phyloP scores from a whole-genome alignment of 2,888 invertebrate species.

The Folsomia candida region DNA sequence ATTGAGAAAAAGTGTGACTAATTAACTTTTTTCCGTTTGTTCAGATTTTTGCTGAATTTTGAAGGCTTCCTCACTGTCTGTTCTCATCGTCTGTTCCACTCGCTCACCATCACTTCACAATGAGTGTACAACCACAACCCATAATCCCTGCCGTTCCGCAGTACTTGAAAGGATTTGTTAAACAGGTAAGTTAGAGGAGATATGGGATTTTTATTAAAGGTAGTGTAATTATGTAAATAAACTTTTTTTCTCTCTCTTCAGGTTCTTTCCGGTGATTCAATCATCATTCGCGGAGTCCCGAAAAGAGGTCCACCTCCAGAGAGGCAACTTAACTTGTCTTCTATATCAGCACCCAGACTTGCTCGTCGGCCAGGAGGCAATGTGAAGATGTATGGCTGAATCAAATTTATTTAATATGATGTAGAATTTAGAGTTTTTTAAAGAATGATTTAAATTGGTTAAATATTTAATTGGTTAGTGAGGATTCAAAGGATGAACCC shows the following conservation, averaged over 20 bases:
- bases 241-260: constrained; percentile 56
- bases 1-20: not conserved
- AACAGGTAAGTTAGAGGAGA: constrained; percentile 57
- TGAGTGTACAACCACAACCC: not conserved
- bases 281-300: constrained; percentile 82
- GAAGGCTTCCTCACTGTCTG: not conserved
- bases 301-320: constrained; percentile 87
- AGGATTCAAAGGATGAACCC: constrained; percentile 81
- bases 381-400: constrained; percentile 53
- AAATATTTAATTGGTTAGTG: constrained; percentile 55
- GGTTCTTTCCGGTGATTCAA: constrained; percentile 94
- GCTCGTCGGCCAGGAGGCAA: constrained; percentile 69
- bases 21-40: not conserved
- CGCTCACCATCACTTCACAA: not conserved
- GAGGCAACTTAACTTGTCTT: constrained; percentile 83
- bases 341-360: constrained; percentile 87
- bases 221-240: not conserved
- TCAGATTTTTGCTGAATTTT: not conserved
- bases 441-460: constrained; percentile 17
- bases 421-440: no score
- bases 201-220: not conserved
- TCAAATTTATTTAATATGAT: no score
- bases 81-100: no score
- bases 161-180: constrained; percentile 60
- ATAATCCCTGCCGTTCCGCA: constrained; percentile 27